Evolutionary conservation across 2,797 vertebrate species (phyloP), one percentile per base, ranked within the genome.

Genomic region (Lates japonicus): DNA sequence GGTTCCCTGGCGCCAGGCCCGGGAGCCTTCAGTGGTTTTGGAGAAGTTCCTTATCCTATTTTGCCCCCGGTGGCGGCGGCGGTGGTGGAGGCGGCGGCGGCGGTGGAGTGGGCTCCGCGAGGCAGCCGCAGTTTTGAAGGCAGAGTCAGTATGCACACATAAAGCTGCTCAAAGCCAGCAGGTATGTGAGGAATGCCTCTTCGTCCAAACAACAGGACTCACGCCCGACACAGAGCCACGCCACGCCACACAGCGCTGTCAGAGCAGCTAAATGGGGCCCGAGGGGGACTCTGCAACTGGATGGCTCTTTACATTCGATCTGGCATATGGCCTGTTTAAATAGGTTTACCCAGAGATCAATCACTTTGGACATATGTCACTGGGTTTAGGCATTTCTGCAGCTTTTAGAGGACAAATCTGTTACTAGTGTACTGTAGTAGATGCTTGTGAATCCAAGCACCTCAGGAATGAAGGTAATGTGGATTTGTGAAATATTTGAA

Each of bases 131-230:
- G 88, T 79, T 29, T 85, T 69, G 87, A 90, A 90, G 90, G 87
- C 88, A 90, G 70, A 84, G 87, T 90, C 82, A 90, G 88, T 88
- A 87, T 84, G 89, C 89, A 79, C 84, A 84, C 87, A 92, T 91
- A 94, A 91, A 93, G 91, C 92, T 88, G 90, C 88, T 91, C 90
- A 93, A 93, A 94, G 92, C 92, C 93, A 91, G 91, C 93, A 94
- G 95, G 92, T 95, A 94, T 94, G 91, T 87, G 92, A 92, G 94
- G 94, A 94, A 94, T 94, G 91, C 92, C 86, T 93, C 91, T 93
- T 90, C 81, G 59, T 94, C 90, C 91, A 94, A 94, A 94, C 93
- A 93, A 93, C 90, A 87, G 90, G 87, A 91, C 90, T 93, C 84
- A 67, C 69, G 83, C 85, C 90, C 82, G 67, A 88, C 86, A 89